Percentiles rank a stretch among this genome's conserved stretches.
phyloP scores from a whole-genome alignment of 2,797 vertebrate species.

The Mormyrops boulengeri region DNA sequence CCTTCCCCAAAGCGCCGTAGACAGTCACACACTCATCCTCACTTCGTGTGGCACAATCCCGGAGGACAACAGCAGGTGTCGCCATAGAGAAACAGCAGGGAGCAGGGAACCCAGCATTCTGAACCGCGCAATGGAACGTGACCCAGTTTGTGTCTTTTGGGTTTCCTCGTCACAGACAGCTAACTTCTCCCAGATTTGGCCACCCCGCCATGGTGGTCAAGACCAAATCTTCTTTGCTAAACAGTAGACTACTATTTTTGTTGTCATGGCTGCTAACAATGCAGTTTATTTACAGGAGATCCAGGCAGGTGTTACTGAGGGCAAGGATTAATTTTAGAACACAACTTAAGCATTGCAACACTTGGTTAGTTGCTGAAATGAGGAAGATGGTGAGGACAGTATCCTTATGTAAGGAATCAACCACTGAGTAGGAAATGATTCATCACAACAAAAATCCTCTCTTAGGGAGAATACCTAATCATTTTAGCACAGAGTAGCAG shows the following conservation, averaged over 20 bases:
- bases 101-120: not conserved
- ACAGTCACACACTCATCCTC: not conserved
- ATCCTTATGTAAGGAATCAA: not conserved
- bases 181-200: not conserved
- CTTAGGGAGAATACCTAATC: not conserved
- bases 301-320: not conserved
- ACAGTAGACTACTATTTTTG: not conserved
- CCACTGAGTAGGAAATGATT: not conserved
- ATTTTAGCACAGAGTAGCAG: not conserved
- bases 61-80: not conserved
- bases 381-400: not conserved
- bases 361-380: not conserved
- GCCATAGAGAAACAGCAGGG: not conserved
- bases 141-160: not conserved
- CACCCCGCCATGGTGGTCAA: not conserved
- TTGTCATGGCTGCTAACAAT: not conserved
- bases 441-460: not conserved
- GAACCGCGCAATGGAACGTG: not conserved
- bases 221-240: not conserved
- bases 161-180: not conserved
- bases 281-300: not conserved
- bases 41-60: not conserved
- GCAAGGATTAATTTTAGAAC: not conserved
- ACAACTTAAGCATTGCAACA: not conserved
- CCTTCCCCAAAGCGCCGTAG: not conserved